phyloP scores from a whole-genome alignment of 2,888 invertebrate genomes.

The Antitype chi region DNA sequence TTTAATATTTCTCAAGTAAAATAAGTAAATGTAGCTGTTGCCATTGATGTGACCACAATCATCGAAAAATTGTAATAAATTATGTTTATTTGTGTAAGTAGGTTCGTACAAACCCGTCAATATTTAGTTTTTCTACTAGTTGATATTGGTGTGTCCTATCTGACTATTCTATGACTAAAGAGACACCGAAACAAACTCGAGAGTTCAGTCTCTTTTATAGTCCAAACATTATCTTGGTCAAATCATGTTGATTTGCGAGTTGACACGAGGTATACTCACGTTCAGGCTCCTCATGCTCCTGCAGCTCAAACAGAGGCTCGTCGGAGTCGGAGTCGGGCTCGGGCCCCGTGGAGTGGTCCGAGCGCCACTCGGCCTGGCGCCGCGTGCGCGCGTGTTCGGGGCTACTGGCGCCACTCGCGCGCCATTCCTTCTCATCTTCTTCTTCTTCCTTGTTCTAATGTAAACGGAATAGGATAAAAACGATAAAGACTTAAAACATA shows the following conservation, averaged over 20 bases:
- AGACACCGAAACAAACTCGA: not conserved
- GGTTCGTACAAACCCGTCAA: not conserved
- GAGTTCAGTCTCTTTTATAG: not conserved
- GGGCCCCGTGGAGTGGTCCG: slow-evolving; percentile 83
- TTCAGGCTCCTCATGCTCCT: slow-evolving; percentile 79
- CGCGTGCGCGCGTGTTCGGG: slow-evolving; percentile 68
- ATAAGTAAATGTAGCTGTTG: not conserved
- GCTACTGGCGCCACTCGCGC: slow-evolving; percentile 79
- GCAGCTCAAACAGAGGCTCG: slow-evolving; percentile 84
- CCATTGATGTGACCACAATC: not conserved
- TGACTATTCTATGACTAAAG: not conserved
- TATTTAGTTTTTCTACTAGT: not conserved
- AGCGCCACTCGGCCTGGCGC: slow-evolving; percentile 74
- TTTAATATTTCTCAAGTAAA: not conserved
- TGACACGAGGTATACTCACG: slow-evolving; percentile 62
- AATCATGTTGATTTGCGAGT: not conserved
- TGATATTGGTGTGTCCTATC: not conserved
- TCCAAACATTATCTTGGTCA: not conserved
- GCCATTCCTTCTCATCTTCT: slow-evolving; percentile 84
- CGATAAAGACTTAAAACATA: not conserved
- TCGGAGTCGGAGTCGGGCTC: slow-evolving; percentile 85
- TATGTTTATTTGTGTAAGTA: not conserved
- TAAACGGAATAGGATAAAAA: not conserved
- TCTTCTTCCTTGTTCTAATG: slow-evolving; percentile 74
- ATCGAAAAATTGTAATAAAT: not conserved